These are phyloP conservation scores for Lasioglossum oenotherae DNA, from an alignment of 2,888 invertebrate species.

Conservation along the genomic window DNA sequence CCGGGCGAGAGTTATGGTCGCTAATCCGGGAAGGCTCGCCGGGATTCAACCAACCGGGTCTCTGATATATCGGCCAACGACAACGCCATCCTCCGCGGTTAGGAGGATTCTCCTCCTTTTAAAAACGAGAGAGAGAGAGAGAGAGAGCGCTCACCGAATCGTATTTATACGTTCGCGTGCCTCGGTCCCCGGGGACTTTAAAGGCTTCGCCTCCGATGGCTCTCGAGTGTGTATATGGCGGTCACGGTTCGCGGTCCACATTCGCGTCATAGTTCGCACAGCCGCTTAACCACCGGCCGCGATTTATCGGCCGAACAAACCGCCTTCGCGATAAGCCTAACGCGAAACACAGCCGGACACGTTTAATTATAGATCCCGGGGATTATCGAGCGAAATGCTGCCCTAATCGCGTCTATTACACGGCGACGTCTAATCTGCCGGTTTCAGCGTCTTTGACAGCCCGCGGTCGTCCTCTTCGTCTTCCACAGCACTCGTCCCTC, in stretches of 20 bases:
- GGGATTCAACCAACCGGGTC: conserved; percentile 53
- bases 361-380: conserved; percentile 62
- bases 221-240: neutral
- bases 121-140: neutral
- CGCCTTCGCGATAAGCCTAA: conserved; percentile 56
- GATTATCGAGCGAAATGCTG: conserved; percentile 57
- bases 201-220: neutral
- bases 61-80: conserved; percentile 71
- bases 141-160: neutral
- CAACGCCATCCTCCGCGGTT: conserved; percentile 26
- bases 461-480: neutral
- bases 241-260: conserved; percentile 44
- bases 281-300: neutral
- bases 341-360: conserved; percentile 56
- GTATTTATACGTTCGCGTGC: conserved; percentile 15
- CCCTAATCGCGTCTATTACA: conserved; percentile 37
- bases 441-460: neutral
- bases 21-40: conserved; percentile 76
- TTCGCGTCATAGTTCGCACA: conserved; percentile 31
- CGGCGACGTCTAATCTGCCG: neutral
- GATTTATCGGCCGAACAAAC: conserved; percentile 68
- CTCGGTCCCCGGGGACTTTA: neutral
- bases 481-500: neutral
- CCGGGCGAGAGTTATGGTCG: conserved; percentile 72
- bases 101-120: conserved; percentile 6